phyloP scores from a whole-genome alignment of 2,113 vertebrate genomes.

The Acinonyx jubatus region DNA sequence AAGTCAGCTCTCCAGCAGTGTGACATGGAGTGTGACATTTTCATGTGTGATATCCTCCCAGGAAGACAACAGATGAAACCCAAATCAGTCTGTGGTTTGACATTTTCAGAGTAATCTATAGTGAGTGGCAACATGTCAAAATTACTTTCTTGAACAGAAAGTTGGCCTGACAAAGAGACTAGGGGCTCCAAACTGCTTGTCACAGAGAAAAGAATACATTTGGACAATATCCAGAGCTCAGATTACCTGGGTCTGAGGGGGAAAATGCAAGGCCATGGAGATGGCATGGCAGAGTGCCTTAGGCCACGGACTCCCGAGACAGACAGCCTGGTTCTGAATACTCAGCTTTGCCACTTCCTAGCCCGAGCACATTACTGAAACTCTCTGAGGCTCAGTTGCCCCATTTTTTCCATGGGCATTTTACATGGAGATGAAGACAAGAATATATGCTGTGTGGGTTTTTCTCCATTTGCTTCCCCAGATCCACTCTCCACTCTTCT shows the following conservation, averaged over 20 bases:
- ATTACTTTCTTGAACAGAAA: constrained; percentile 8
- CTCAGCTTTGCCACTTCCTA: neutral
- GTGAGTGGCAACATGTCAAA: neutral
- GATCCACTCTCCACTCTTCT: neutral
- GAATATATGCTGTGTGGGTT: neutral
- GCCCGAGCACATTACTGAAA: neutral
- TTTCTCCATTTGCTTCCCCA: neutral
- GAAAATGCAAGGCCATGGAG: neutral
- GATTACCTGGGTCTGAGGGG: neutral
- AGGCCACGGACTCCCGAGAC: rapidly evolving
- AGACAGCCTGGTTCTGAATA: neutral
- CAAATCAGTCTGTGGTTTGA: neutral
- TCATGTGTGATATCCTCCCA: neutral
- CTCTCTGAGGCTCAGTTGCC: neutral
- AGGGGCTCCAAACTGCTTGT: neutral
- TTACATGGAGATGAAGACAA: neutral
- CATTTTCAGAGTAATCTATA: neutral
- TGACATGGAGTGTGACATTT: no score
- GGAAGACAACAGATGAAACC: neutral
- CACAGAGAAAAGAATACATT: neutral
- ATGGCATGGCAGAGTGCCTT: neutral
- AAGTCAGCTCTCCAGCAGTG: neutral
- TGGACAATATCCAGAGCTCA: neutral
- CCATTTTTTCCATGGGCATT: neutral
- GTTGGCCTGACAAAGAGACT: neutral